These are phyloP conservation scores for Maniola jurtina DNA, from an alignment of 1,140 invertebrate species.

Conservation along the genomic window DNA sequence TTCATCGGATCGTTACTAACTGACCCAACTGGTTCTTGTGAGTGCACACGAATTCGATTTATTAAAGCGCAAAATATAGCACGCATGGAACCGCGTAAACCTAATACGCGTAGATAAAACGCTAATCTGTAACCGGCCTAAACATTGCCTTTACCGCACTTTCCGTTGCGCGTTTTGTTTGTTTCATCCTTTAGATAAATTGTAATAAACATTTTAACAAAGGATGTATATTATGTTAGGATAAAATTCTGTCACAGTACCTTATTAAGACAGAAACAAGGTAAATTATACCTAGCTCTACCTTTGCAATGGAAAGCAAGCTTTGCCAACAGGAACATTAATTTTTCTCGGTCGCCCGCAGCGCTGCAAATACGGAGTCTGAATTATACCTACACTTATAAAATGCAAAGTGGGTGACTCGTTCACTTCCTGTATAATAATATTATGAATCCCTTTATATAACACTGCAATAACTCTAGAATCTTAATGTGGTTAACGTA, in stretches of 20 bases:
- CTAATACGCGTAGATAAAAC: too few relatives aligned
- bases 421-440: constrained; percentile 1
- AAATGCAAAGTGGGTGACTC: background rate
- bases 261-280: background rate
- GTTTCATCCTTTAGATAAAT: too few relatives aligned
- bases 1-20: too few relatives aligned
- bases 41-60: too few relatives aligned
- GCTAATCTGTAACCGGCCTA: too few relatives aligned
- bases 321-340: constrained; percentile 8
- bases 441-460: background rate
- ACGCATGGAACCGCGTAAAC: too few relatives aligned
- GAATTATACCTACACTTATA: constrained; percentile 2
- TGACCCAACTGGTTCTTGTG: too few relatives aligned
- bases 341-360: constrained; percentile 8
- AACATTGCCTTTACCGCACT: too few relatives aligned
- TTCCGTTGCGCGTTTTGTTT: too few relatives aligned
- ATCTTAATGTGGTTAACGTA: too few relatives aligned
- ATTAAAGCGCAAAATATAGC: too few relatives aligned
- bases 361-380: constrained; percentile 2
- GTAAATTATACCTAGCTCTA: background rate
- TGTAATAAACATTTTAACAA: background rate
- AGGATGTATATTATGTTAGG: background rate
- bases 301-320: constrained; percentile 7
- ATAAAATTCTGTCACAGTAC: background rate
- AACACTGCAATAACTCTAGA: background rate